Percentiles rank a stretch among this genome's conserved stretches.
Conservation (phyloP, 2,888 invertebrate genomes). For the Apantesis nais region DNA sequence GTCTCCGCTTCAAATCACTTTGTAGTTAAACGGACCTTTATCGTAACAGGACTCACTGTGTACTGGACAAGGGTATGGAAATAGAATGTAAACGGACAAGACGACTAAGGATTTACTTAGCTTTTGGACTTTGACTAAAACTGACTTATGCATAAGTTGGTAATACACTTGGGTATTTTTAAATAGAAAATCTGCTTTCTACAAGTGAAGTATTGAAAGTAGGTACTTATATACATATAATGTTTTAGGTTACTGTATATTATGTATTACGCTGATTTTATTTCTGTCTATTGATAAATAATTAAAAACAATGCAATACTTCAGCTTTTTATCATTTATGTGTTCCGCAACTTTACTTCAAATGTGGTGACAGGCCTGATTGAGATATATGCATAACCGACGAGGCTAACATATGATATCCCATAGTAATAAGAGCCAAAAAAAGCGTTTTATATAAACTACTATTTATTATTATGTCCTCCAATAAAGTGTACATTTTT, state of each 20-base stretch:
- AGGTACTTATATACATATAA: background rate
- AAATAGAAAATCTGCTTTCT: background rate
- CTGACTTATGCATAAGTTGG: background rate
- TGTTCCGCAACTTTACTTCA: background rate
- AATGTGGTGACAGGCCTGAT: no score
- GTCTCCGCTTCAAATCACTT: constrained; percentile 71
- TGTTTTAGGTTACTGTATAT: background rate
- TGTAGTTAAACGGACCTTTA: constrained; percentile 78
- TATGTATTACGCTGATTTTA: background rate
- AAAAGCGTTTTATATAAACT: no score
- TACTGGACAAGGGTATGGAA: constrained; percentile 54
- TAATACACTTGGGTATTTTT: background rate
- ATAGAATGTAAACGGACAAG: constrained; percentile 50
- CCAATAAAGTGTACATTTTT: background rate
- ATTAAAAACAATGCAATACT: no score
- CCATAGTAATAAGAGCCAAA: no score
- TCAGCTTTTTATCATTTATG: background rate
- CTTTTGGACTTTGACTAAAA: background rate
- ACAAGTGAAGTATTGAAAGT: background rate
- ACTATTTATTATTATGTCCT: background rate
- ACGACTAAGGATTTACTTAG: background rate
- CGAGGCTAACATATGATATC: no score
- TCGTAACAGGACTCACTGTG: constrained; percentile 55
- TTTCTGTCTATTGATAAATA: no score
- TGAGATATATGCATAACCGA: no score